Percentiles rank a stretch among this genome's conserved stretches.
Evolutionary conservation across 2,113 vertebrate genomes (phyloP).

Genomic region (Coreoperca whiteheadi): DNA sequence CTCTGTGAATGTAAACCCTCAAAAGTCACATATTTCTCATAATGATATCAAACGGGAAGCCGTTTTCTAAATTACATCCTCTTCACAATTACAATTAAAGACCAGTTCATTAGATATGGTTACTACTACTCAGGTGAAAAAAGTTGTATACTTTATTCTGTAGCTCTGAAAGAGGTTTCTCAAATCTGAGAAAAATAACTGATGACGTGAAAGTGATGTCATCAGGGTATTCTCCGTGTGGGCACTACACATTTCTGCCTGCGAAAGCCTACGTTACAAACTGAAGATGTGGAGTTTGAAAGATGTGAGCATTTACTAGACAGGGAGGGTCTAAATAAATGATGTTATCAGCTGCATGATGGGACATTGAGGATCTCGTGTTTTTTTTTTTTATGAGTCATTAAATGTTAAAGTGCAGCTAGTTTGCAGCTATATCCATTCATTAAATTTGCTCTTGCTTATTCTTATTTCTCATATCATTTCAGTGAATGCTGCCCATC

Average conservation of each 20-base stretch:
- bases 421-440: neutral
- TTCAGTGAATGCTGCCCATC: neutral
- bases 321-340: neutral
- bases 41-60: neutral
- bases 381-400: no score
- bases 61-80: neutral
- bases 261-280: neutral
- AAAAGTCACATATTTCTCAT: neutral
- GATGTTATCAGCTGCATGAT: neutral
- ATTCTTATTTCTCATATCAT: neutral
- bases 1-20: constrained; percentile 10
- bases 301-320: neutral
- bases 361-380: neutral
- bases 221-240: neutral
- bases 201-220: neutral
- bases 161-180: neutral
- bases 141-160: neutral
- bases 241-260: no score
- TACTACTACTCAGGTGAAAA: neutral
- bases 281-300: neutral
- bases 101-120: neutral
- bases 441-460: neutral
- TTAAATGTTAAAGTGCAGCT: no score
- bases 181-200: neutral
- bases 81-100: neutral